Evolutionary conservation across 37 sponge, comb jelly and placozoan genomes (phyloP).

Genomic region (Theonella swinhoei): DNA sequence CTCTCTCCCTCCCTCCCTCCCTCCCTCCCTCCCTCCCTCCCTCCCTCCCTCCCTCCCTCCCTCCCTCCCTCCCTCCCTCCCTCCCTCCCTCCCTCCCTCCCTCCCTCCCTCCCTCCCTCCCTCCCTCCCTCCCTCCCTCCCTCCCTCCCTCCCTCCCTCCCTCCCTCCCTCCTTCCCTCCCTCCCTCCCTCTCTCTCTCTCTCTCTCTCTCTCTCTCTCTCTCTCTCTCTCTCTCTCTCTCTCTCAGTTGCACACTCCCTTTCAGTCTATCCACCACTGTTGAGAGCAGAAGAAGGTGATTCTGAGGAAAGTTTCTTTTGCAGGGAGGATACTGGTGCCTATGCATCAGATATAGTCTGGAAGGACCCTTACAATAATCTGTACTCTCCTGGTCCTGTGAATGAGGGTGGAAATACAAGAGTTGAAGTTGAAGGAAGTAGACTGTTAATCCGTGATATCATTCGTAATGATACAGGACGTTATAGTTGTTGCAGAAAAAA

Average conservation of each 20-base stretch:
- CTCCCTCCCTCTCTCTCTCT: background rate
- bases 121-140: background rate
- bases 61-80: background rate
- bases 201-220: background rate
- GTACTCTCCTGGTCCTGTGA: too few relatives aligned
- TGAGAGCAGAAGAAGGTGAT: conserved; percentile 45
- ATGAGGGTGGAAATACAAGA: too few relatives aligned
- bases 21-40: background rate
- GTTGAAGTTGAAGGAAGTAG: too few relatives aligned
- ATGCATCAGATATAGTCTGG: too few relatives aligned
- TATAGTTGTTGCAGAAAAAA: too few relatives aligned
- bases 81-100: background rate
- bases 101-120: background rate
- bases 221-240: background rate
- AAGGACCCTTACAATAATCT: too few relatives aligned
- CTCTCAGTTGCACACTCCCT: background rate
- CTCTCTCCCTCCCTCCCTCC: background rate
- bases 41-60: background rate
- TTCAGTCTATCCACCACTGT: background rate
- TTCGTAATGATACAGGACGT: too few relatives aligned
- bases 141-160: background rate
- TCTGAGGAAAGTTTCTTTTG: too few relatives aligned
- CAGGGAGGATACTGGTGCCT: too few relatives aligned
- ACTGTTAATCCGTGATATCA: too few relatives aligned
- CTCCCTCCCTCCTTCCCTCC: background rate